Evolutionary conservation across 2,888 invertebrate species (phyloP), one percentile per base, ranked within the genome.

Genomic region (Trachelus troglodyta): DNA sequence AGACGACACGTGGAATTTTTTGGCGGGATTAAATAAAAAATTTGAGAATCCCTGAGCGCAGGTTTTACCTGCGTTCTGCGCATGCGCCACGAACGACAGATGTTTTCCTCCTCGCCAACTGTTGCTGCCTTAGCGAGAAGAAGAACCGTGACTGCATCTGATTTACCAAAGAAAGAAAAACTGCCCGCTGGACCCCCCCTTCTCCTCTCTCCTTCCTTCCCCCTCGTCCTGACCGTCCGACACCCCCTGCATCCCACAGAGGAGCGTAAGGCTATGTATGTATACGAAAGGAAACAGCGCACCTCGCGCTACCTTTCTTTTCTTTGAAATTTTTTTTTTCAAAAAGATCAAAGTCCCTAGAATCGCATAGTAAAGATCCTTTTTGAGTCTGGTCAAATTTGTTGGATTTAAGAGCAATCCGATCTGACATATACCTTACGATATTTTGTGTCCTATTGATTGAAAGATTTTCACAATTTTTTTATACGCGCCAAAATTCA

Each of bases 101-200:
- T 90, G 90, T 90, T 90, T 90, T 89, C 86, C 85, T 89, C 86
- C 85, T 86, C 87, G 87, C 90, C 90, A 90, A 90, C 90, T 90
- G 90, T 90, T 90, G 90, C 88, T 81, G 80, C 83, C 80, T 77
- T 83, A 77, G 75, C 75, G 81, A 79, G 81, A 81, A 81, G 83
- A 86, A 81, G 76, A 40, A 23, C 40, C 83, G 83, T 83, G 82
- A 82, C 82, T 84, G 85, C 86, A 87, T 88, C 88, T 88, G 89
- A 89, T 89, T 89, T 89, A 85, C 83, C 82, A 81, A 83, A 83
- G 85, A 77, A 82, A 83, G 79, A 84, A 82, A 80, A 83, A 82
- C 37, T 69, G 40, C 31, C 69, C 37, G 12, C 30, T 34, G 23
- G 73, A 73, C 11, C 76, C 76, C 31, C 33, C n/a, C 76, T 35